A percentile compares a stretch with the other conserved stretches of the same genome.
phyloP scores from a whole-genome alignment of 2,888 invertebrate species.

The Synanthedon formicaeformis region DNA sequence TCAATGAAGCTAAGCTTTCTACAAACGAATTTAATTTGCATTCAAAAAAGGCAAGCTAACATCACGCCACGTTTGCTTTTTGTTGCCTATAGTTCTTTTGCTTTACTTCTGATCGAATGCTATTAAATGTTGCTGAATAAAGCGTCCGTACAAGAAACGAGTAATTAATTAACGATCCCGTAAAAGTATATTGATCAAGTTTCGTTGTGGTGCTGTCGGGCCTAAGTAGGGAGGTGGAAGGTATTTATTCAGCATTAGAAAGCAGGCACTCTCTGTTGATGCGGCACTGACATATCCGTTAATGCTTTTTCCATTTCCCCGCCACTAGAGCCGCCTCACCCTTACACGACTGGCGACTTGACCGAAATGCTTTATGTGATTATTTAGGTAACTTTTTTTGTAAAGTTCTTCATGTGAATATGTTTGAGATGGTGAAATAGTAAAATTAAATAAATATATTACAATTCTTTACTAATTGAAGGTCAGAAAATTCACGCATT shows the following conservation, averaged over 20 bases:
- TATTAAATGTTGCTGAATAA: not conserved
- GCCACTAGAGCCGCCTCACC: constrained; percentile 32
- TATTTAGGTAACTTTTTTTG: constrained; percentile 15
- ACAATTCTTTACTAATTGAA: no score
- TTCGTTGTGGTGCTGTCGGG: not conserved
- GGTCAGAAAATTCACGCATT: no score
- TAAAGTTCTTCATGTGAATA: constrained; percentile 3
- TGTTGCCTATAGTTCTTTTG: not conserved
- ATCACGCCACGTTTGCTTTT: no score
- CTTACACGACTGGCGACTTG: constrained; percentile 38
- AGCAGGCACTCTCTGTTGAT: constrained; percentile 64
- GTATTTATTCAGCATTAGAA: constrained; percentile 67
- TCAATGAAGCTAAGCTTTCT: no score
- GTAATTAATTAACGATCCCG: not conserved
- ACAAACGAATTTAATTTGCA: no score
- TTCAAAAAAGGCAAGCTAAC: no score
- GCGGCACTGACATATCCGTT: constrained; percentile 68
- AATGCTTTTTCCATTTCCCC: constrained; percentile 70
- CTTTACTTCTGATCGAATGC: not conserved
- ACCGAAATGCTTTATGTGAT: constrained; percentile 41
- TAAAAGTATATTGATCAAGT: not conserved
- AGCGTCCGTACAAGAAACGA: not conserved
- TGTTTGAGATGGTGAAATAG: no score
- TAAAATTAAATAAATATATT: no score
- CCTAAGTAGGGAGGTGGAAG: constrained; percentile 42